Base-by-base conservation (phyloP, 2,888 invertebrate genomes). In the Pandemis cinnamomeana region DNA sequence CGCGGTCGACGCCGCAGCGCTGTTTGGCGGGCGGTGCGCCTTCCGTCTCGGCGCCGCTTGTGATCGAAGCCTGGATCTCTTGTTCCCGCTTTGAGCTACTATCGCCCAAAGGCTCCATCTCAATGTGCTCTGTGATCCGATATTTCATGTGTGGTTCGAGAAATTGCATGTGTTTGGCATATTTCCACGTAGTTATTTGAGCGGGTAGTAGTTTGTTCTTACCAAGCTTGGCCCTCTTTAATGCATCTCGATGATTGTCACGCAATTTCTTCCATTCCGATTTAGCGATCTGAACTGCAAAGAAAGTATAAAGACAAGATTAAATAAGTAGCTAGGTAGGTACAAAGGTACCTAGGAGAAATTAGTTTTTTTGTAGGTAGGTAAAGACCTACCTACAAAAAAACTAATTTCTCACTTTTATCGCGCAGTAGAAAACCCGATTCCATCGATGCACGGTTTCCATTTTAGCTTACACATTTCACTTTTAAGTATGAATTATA, bases 101-200 rank as follows among this genome's bases (percentile, higher is more conserved):
- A 36, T 76, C 75, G 3, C 72, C 71, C 3, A 77, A 72, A 2
- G 86, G 84, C 7, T 92, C 91, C 81, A 89, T 87, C 77, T 93
- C 92, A 71, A 92, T 92, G 72, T 91, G 88, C 77, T 93, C 93
- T 42, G 93, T 92, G 55, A 93, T 91, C 27, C 93, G 86, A 78
- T 93, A 92, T 76, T 93, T 93, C 92, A 93, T 93, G 73, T 91
- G 90, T 0, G 93, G 93, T 75, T 93, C 93, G 0, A 93, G 83
- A 76, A 93, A 93, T 78, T 93, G 92, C 93, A 93, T 93, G 0
- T 87, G 88, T 79, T 92, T 93, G 11, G 92, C 93, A 73, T 93
- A 93, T 77, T 93, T 93, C 93, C 93, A 93, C 8, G 92, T 93
- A 2, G 93, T 93, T 44, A 93, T 90, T 79, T 92, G 92, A 41